Percentiles rank a stretch among this genome's conserved stretches.
These are phyloP conservation scores for Thelaira solivaga DNA, from an alignment of 2,888 invertebrate species.

Conservation along the genomic window DNA sequence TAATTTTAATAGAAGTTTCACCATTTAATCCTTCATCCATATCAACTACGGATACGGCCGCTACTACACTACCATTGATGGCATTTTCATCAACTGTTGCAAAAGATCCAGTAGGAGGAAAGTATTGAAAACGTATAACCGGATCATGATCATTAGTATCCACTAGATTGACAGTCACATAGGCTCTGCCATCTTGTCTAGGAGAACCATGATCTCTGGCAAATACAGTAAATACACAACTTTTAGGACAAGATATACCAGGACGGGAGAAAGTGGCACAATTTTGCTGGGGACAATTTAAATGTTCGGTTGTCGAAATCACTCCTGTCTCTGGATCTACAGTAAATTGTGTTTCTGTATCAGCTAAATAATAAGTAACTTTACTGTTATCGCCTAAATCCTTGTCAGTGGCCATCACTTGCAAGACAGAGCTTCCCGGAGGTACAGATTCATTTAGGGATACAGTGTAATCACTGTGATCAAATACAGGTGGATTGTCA, in stretches of 20 bases:
- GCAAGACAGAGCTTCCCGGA: slow-evolving; percentile 91
- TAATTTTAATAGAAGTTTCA: slow-evolving; percentile 89
- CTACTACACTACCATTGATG: slow-evolving; percentile 91
- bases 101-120: slow-evolving; percentile 88
- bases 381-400: slow-evolving; percentile 95
- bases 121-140: slow-evolving; percentile 91
- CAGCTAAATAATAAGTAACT: slow-evolving; percentile 92
- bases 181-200: slow-evolving; percentile 92
- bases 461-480: slow-evolving; percentile 95
- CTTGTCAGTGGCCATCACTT: slow-evolving; percentile 95
- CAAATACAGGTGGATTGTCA: slow-evolving; percentile 95
- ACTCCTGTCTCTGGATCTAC: slow-evolving; percentile 95
- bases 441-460: slow-evolving; percentile 95
- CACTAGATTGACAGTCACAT: slow-evolving; percentile 93
- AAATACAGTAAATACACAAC: slow-evolving; percentile 95
- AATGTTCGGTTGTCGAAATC: slow-evolving; percentile 87
- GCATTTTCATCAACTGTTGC: slow-evolving; percentile 98
- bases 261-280: slow-evolving; percentile 80
- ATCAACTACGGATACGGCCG: slow-evolving; percentile 94
- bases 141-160: slow-evolving; percentile 97
- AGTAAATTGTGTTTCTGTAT: slow-evolving; percentile 90
- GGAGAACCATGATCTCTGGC: slow-evolving; percentile 95
- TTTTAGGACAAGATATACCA: slow-evolving; percentile 86
- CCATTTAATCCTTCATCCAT: slow-evolving; percentile 95
- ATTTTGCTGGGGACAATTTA: slow-evolving; percentile 89